Conservation (phyloP, 2,113 vertebrate species). For the Colinus virginianus region DNA sequence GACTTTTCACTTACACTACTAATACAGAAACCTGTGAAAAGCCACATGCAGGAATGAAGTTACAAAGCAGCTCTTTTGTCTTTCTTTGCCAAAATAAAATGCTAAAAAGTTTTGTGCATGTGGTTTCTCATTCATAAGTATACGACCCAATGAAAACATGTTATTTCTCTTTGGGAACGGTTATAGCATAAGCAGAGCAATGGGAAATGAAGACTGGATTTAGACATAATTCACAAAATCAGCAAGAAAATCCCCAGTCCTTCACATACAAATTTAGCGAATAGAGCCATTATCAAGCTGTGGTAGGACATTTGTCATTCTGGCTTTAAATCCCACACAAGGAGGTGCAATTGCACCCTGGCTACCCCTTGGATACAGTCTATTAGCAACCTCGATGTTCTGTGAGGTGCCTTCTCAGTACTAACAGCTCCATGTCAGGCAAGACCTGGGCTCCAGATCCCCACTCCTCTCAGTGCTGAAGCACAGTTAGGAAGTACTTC, state of each 20-base stretch:
- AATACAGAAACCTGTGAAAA: neutral
- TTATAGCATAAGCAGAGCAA: neutral
- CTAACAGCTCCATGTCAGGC: neutral
- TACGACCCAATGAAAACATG: neutral
- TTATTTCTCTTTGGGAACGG: neutral
- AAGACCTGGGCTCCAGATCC: neutral
- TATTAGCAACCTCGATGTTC: neutral
- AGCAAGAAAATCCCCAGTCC: neutral
- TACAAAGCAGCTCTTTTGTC: neutral
- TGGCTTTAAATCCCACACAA: neutral
- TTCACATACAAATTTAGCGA: neutral
- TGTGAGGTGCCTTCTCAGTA: neutral
- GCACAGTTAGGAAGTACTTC: neutral
- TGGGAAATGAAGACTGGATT: neutral
- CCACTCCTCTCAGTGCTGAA: neutral
- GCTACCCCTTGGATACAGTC: neutral
- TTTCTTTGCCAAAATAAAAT: neutral
- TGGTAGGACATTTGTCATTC: neutral
- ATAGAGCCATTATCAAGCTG: neutral
- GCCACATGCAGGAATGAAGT: neutral
- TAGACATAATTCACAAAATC: neutral
- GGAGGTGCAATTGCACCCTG: neutral
- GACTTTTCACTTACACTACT: neutral
- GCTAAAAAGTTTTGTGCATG: neutral
- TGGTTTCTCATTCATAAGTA: neutral